Evolutionary conservation across 1,140 invertebrate genomes (phyloP), one percentile per base, ranked within the genome.

Genomic region (Chlorops oryzae): DNA sequence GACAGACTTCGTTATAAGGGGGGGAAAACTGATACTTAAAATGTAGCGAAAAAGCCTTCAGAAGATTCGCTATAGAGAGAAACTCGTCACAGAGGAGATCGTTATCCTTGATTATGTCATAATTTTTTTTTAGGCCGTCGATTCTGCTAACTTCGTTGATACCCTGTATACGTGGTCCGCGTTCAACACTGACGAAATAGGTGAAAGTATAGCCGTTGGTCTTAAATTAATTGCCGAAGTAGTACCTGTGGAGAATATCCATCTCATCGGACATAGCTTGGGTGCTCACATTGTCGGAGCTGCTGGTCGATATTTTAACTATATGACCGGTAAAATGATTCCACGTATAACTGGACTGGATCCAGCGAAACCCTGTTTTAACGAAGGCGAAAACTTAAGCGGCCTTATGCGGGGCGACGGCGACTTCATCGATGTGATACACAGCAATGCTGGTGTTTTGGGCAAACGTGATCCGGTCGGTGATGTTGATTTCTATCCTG

Each of bases 401-500:
- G 75, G 83, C 7, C 52, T 83, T 2, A 72, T 73, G 47, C 51
- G 55, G 2, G 62, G 54, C 21, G 81, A 82, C 65, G 81, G 81
- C 0, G 63, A 70, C 25, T 77, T 80, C 40, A 78, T 83, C 0
- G 86, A 89, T 57, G 77, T 86, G 0, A 81, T 90, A 53, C 87
- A 89, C 57, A 87, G 84, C 0, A 86, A 86, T 59, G 80, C 78
- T 4, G 85, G 84, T 0, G 79, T 82, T 32, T 78, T 86, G 56
- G 87, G 62, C 5, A 68, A 70, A 42, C 47, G 55, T 1, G 58
- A 59, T n/a, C 62, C 65, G 0, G 23, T 69, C 6, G 70, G 88
- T 3, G 78, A 85, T 57, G 79, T 77, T 1, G 88, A 92, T 68
- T 90, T 91, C 68, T 91, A 82, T 70, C 86, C 86, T 0, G 58